phyloP scores from a whole-genome alignment of 2,888 invertebrate genomes.

The Abrostola tripartita region DNA sequence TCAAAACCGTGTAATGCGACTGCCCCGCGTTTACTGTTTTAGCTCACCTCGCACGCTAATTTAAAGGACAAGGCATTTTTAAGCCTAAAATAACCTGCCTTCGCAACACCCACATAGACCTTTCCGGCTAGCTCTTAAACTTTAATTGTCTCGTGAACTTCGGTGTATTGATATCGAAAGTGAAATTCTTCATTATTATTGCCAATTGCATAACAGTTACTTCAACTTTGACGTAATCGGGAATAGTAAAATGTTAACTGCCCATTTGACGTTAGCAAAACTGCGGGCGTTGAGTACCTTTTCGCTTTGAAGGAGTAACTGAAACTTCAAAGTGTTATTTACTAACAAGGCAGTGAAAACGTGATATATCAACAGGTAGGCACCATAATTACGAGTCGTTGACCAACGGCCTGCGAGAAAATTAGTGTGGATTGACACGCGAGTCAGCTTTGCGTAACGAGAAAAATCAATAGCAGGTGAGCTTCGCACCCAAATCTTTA shows the following conservation, averaged over 20 bases:
- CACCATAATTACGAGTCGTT: slow-evolving; percentile 57
- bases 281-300: slow-evolving; percentile 25
- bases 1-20: slow-evolving; percentile 59
- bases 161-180: slow-evolving; percentile 15
- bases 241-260: slow-evolving; percentile 40
- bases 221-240: slow-evolving; percentile 33
- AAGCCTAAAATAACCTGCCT: neutral
- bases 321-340: slow-evolving; percentile 53
- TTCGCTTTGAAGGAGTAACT: slow-evolving; percentile 38
- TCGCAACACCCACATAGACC: neutral
- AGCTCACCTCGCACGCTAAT: slow-evolving; percentile 29
- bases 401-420: slow-evolving; percentile 53
- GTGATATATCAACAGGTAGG: slow-evolving; percentile 67
- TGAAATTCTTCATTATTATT: slow-evolving; percentile 11
- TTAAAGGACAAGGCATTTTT: slow-evolving; percentile 36
- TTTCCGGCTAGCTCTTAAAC: neutral
- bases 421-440: slow-evolving; percentile 58
- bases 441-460: slow-evolving; percentile 50
- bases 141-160: neutral
- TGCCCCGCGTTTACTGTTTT: slow-evolving; percentile 33
- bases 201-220: slow-evolving; percentile 18
- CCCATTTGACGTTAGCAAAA: slow-evolving; percentile 27
- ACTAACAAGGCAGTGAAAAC: slow-evolving; percentile 58
- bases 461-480: slow-evolving; percentile 50
- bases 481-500: slow-evolving; percentile 2